Evolutionary conservation across 2,797 vertebrate genomes (phyloP), one percentile per base, ranked within the genome.

Genomic region (Forpus xanthops): DNA sequence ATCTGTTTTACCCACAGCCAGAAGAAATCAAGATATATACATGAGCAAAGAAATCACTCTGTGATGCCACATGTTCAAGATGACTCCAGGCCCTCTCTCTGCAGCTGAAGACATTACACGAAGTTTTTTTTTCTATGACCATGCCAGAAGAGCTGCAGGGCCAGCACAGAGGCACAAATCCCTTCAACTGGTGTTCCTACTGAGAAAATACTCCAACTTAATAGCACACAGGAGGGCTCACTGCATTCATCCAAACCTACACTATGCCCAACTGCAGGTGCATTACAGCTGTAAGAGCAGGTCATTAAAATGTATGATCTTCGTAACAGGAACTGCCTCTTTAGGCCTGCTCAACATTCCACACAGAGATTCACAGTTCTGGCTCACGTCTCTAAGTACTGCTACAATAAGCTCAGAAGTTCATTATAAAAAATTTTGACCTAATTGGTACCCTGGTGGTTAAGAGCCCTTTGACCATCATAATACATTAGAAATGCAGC

Each of bases 131-230:
- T 90, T 53, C 49, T 75, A 66, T 0, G 11, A 85, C n/a, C 65
- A 68, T 55, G 62, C 62, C 75, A 84, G 76, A 87, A 89, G 78
- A 89, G 79, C 89, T 88, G 55, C 72, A 60, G 82, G 87, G 82
- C 37, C 56, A 93, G 44, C 7, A 74, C 3, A 75, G 47, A 93
- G 47, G 81, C 65, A 96, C 56, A 93, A 88, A 94, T 87, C 70
- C 94, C 70, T 89, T 89, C 79, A 85, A 72, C 61, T 65, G 72
- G 31, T 53, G 27, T 15, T 80, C 65, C 87, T 52, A 65, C 81
- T 58, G 87, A 91, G 76, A 95, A 94, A 89, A 84, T 8, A 24
- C 30, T 84, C 50, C 0, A 3, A 75, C 50, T 75, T 77, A 80
- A 61, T 5, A 53, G 35, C 60, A 84, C 13, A 2, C 66, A 86